phyloP scores from a whole-genome alignment of 1,140 invertebrate species.

The Pseudomyrmex concolor region DNA sequence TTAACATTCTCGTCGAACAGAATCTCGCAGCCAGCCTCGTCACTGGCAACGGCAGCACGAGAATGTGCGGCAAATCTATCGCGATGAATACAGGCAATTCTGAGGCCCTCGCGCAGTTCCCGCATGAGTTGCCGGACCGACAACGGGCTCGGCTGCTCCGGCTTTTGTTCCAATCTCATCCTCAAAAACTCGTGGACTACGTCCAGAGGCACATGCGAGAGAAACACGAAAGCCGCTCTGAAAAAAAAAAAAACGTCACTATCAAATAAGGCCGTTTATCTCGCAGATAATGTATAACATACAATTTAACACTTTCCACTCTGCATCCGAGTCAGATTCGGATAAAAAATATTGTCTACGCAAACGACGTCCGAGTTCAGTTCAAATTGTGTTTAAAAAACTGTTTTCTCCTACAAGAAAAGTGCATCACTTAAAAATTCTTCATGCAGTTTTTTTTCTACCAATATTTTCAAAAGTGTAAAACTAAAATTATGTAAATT shows the following conservation, averaged over 20 bases:
- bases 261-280: neutral
- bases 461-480: neutral
- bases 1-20: constrained; percentile 87
- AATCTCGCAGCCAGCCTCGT: constrained; percentile 80
- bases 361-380: neutral
- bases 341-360: neutral
- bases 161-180: constrained; percentile 93
- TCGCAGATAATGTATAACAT: neutral
- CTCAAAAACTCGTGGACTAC: constrained; percentile 94
- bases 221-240: constrained; percentile 92
- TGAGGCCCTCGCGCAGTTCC: constrained; percentile 94
- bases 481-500: no score
- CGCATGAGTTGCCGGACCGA: constrained; percentile 95
- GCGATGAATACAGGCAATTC: constrained; percentile 91
- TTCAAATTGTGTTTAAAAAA: constrained; percentile 2
- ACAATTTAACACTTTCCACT: neutral
- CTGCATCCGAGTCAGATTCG: neutral
- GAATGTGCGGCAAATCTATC: constrained; percentile 91
- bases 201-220: constrained; percentile 92
- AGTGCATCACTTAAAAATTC: neutral
- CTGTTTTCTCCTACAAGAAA: neutral
- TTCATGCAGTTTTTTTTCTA: neutral
- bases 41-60: constrained; percentile 87
- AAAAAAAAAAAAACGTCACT: constrained; percentile 32
- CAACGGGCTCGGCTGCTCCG: constrained; percentile 92